Evolutionary conservation across 2,113 vertebrate species (phyloP).

Genomic region (Corvus cornix): DNA sequence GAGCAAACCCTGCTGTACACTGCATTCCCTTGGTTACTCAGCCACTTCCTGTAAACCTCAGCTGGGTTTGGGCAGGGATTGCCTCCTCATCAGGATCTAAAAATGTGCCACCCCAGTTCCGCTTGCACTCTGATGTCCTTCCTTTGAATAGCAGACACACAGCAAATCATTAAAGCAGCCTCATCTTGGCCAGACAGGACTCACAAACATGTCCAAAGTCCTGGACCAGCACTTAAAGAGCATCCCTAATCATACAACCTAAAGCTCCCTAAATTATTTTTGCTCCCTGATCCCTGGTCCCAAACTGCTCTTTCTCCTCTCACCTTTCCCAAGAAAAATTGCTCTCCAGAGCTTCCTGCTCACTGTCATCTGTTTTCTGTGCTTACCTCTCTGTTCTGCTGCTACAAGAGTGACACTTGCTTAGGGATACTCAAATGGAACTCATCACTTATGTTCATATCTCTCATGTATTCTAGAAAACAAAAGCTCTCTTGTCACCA

Average conservation of each 20-base stretch:
- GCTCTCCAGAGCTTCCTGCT: not conserved
- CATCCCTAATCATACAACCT: not conserved
- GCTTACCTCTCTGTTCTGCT: not conserved
- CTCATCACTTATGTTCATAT: not conserved
- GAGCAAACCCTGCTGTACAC: not conserved
- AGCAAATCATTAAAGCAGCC: not conserved
- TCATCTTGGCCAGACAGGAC: not conserved
- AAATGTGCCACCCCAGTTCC: not conserved
- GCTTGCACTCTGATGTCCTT: not conserved
- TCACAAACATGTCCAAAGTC: not conserved
- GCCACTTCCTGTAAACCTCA: accelerated
- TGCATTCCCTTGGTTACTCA: not conserved
- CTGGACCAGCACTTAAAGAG: not conserved
- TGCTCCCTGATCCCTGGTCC: not conserved
- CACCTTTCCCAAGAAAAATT: not conserved
- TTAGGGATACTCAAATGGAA: not conserved
- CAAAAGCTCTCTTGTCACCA: not conserved
- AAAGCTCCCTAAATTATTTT: not conserved
- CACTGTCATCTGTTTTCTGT: not conserved
- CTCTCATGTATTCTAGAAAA: not conserved
- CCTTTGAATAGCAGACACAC: not conserved
- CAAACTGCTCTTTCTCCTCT: not conserved
- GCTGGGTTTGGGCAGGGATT: not conserved
- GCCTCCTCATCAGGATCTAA: not conserved
- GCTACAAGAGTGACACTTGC: not conserved